Evolutionary conservation across 2,113 vertebrate species (phyloP).

Genomic region (Oncorhynchus clarkii): DNA sequence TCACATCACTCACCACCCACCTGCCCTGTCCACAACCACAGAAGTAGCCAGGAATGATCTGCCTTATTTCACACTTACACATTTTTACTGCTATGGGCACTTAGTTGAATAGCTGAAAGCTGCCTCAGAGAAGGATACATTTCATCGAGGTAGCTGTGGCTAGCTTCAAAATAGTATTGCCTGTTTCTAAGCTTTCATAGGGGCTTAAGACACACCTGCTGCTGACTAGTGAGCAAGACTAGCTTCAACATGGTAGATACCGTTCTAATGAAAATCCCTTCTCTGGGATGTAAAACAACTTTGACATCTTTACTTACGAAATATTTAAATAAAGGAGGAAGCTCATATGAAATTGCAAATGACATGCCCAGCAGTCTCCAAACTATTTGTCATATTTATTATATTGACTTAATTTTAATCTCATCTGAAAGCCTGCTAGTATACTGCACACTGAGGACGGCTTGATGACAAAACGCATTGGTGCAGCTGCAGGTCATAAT

Average conservation of each 20-base stretch:
- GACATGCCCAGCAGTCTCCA: not conserved
- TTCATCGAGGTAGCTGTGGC: not conserved
- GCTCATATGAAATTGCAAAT: not conserved
- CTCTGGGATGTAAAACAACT: too few species aligned
- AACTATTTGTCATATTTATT: too few species aligned
- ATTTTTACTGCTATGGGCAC: not conserved
- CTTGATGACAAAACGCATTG: not conserved
- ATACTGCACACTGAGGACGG: not conserved
- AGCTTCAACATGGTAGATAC: too few species aligned
- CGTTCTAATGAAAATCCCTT: too few species aligned
- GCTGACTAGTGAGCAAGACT: too few species aligned
- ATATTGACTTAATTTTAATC: too few species aligned
- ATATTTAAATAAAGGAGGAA: not conserved
- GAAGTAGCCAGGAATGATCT: constrained; percentile 11
- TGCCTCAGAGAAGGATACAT: not conserved
- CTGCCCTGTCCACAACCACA: not conserved
- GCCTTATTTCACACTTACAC: not conserved
- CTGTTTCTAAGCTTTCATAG: too few species aligned
- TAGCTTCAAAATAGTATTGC: not conserved
- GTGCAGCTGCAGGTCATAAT: not conserved
- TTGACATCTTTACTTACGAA: not conserved
- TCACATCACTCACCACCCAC: not conserved
- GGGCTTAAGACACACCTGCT: too few species aligned
- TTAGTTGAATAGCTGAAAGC: not conserved
- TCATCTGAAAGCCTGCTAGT: too few species aligned